Percentiles rank a stretch among this genome's conserved stretches.
Evolutionary conservation across 1,140 invertebrate species (phyloP).

Genomic region (Globodera ellingtonae): DNA sequence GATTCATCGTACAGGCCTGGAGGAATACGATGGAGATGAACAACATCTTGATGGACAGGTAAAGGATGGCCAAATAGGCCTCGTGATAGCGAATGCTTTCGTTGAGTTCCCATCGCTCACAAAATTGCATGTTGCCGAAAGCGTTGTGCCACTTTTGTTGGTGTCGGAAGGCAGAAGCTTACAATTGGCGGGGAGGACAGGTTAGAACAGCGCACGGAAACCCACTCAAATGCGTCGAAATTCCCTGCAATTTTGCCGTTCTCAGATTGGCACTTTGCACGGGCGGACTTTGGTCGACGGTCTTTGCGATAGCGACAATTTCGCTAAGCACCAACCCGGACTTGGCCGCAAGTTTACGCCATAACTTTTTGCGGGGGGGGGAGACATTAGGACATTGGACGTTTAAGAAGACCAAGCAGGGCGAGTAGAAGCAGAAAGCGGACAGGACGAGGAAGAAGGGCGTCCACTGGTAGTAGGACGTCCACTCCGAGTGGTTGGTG

Average conservation of each 20-base stretch:
- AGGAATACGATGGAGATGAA: slow-evolving; percentile 58
- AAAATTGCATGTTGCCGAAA: slow-evolving; percentile 45
- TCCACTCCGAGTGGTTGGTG: background rate
- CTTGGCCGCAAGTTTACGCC: slow-evolving; percentile 47
- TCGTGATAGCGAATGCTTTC: slow-evolving; percentile 62
- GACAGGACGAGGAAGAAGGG: slow-evolving; percentile 66
- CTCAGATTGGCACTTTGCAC: slow-evolving; percentile 10
- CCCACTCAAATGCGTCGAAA: slow-evolving; percentile 7
- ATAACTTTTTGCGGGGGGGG: slow-evolving; percentile 14
- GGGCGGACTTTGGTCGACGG: slow-evolving; percentile 58
- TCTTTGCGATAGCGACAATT: slow-evolving; percentile 58
- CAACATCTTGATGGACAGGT: slow-evolving; percentile 57
- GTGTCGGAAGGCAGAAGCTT: slow-evolving; percentile 55
- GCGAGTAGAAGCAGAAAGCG: slow-evolving; percentile 61
- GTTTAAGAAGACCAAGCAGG: slow-evolving; percentile 47
- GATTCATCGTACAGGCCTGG: slow-evolving; percentile 68
- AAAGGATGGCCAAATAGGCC: slow-evolving; percentile 59
- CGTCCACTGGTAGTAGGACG: slow-evolving; percentile 70
- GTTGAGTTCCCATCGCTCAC: slow-evolving; percentile 41
- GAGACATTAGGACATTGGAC: background rate
- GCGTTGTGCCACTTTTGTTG: slow-evolving; percentile 44
- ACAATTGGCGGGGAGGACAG: slow-evolving; percentile 16
- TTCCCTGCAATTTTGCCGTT: slow-evolving; percentile 5
- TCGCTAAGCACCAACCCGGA: slow-evolving; percentile 60
- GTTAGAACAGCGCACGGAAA: slow-evolving; percentile 46